Evolutionary conservation across 2,888 invertebrate genomes (phyloP), one percentile per base, ranked within the genome.

Genomic region (Drosophila bunnanda): DNA sequence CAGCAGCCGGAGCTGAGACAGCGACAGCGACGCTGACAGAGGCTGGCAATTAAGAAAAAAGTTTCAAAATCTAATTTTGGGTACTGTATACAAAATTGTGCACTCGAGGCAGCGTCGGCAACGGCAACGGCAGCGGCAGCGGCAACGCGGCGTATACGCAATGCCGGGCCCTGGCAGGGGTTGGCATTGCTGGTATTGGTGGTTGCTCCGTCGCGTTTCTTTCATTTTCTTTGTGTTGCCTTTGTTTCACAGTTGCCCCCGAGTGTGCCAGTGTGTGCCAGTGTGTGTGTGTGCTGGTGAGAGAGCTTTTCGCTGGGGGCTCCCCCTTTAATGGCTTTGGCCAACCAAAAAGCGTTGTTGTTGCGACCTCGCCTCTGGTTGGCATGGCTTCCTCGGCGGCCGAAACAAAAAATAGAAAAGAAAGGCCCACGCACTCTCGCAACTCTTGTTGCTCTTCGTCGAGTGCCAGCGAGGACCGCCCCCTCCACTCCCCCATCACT

Each of bases 271-370:
- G 41, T 34, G 48, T 62, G 60, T 57, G n/a, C n/a, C n/a, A n/a
- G 52, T 58, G 43, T 28, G 43, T 56, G 60, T 52, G 59, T 41
- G 62, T 10, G 34, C 15, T 53, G 57, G 52, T 59, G 77, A 57
- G 77, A 81, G 86, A 82, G 86, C 83, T 86, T 78, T 52, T 10
- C n/a, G 25, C 50, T 34, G 34, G 34, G 46, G 54, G 65, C 52
- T 25, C 17, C 38, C 56, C 64, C 59, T 39, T 52, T 71, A 71
- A 76, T 67, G 79, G 76, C 81, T 79, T 79, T 82, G 91, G 87
- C 91, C 91, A 91, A 91, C 91, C 91, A 91, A 89, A 91, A 91
- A 91, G 78, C 91, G 90, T 88, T 89, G 78, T 79, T 84, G 82
- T 65, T 70, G 74, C 80, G 89, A 88, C 88, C 85, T 85, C 89